A percentile compares a stretch with the other conserved stretches of the same genome.
phyloP scores from a whole-genome alignment of 2,797 vertebrate genomes.

The Florisuga fusca region DNA sequence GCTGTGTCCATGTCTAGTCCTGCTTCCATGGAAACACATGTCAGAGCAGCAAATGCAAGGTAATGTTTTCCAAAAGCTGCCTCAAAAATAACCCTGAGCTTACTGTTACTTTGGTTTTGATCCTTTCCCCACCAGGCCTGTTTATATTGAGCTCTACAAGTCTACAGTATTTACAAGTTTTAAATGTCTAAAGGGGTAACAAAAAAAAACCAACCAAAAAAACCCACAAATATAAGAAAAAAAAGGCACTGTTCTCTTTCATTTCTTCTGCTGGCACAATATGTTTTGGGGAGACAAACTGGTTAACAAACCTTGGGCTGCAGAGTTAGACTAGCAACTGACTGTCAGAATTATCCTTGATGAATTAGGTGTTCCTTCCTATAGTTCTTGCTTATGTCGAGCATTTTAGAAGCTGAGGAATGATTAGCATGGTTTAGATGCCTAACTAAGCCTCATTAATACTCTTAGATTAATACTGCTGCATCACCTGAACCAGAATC shows the following conservation, averaged over 20 bases:
- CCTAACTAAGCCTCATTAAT: not conserved
- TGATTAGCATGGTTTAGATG: not conserved
- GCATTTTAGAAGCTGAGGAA: not conserved
- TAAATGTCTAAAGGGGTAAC: not conserved
- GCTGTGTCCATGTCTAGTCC: conserved; percentile 50
- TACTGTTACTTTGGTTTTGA: not conserved
- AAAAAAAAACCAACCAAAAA: not conserved
- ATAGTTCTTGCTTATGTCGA: not conserved
- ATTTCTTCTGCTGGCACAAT: not conserved
- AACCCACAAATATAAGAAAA: not conserved
- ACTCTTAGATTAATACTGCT: not conserved
- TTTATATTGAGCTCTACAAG: not conserved
- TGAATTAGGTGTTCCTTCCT: not conserved
- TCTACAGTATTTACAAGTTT: not conserved
- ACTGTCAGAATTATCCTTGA: not conserved
- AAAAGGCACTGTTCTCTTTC: not conserved
- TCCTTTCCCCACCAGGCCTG: not conserved
- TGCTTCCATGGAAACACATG: conserved; percentile 74
- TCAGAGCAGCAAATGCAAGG: conserved; percentile 11
- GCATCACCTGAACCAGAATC: not conserved
- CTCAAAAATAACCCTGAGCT: conserved; percentile 44
- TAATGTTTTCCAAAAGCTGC: conserved; percentile 49
- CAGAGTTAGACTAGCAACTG: not conserved
- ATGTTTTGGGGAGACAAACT: not conserved
- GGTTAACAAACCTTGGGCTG: not conserved